Evolutionary conservation across 1,140 invertebrate genomes (phyloP).

Genomic region (Danaus plexippus): DNA sequence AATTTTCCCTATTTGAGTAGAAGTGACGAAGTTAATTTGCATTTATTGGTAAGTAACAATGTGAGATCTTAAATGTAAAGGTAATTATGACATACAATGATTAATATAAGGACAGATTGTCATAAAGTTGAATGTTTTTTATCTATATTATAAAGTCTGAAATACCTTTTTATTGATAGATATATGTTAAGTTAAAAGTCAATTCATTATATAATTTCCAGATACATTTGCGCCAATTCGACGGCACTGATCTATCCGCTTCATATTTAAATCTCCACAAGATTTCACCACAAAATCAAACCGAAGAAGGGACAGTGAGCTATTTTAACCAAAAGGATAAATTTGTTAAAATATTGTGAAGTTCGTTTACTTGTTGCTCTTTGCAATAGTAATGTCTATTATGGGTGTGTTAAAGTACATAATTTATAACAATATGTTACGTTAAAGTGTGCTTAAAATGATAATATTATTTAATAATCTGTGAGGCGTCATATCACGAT

Average conservation of each 20-base stretch:
- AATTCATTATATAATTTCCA: slow-evolving; percentile 25
- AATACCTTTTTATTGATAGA: no score
- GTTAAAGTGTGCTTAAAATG: no score
- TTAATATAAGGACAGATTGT: no score
- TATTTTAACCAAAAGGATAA: slow-evolving; percentile 59
- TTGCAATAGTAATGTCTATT: neutral
- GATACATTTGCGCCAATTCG: slow-evolving; percentile 62
- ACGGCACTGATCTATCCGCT: slow-evolving; percentile 44
- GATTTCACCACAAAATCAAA: slow-evolving; percentile 32
- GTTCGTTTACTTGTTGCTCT: neutral
- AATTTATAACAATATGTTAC: no score
- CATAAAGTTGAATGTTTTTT: neutral
- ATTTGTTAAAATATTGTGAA: slow-evolving; percentile 52
- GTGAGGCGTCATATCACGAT: no score
- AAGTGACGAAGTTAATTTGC: slow-evolving; percentile 91
- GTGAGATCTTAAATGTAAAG: neutral
- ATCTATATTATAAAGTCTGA: neutral
- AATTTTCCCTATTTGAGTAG: slow-evolving; percentile 94
- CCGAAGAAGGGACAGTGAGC: slow-evolving; percentile 51
- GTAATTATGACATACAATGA: no score
- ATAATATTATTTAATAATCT: no score
- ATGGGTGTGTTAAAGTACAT: no score
- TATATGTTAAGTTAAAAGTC: no score
- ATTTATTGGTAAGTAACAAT: slow-evolving; percentile 81
- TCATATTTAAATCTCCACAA: slow-evolving; percentile 59